Evolutionary conservation across 92 coral and sea anemone genomes (phyloP).

Genomic region (Bergia puertoricense): DNA sequence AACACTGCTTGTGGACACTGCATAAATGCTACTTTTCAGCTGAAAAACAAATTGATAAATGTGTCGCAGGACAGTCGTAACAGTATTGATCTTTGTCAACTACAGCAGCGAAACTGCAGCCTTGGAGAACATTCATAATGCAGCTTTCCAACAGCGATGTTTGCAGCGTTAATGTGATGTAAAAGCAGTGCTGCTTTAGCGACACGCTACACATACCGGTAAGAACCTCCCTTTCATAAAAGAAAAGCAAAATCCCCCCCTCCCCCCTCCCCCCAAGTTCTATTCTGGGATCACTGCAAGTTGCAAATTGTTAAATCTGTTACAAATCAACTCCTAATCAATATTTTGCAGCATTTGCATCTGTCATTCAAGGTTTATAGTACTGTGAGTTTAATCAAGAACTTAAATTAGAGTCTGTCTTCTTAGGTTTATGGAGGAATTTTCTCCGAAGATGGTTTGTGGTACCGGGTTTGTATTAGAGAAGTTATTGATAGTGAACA

Average conservation of each 20-base stretch:
- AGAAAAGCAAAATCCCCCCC: too few relatives aligned
- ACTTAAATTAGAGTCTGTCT: background rate
- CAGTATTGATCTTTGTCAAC: background rate
- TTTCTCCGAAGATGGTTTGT: slow-evolving; percentile 67
- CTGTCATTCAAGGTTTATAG: background rate
- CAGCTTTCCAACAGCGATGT: background rate
- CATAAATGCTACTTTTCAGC: background rate
- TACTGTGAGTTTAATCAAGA: background rate
- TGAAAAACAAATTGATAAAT: background rate
- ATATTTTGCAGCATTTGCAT: background rate
- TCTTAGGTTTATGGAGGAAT: slow-evolving; percentile 89
- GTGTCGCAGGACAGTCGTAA: slow-evolving; percentile 14
- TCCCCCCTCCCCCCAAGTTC: too few relatives aligned
- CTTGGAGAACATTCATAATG: slow-evolving; percentile 13
- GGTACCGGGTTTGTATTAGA: slow-evolving; percentile 84
- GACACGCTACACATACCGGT: background rate
- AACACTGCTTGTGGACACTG: too few relatives aligned
- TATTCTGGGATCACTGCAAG: too few relatives aligned
- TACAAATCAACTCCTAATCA: background rate
- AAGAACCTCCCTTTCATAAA: too few relatives aligned
- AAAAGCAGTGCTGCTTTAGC: background rate
- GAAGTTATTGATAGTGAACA: slow-evolving; percentile 58
- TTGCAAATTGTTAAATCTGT: too few relatives aligned
- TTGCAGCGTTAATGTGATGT: background rate
- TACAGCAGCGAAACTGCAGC: slow-evolving; percentile 1